Evolutionary conservation across 2,113 vertebrate species (phyloP), one percentile per base, ranked within the genome.

Genomic region (Australoheros scitulus): DNA sequence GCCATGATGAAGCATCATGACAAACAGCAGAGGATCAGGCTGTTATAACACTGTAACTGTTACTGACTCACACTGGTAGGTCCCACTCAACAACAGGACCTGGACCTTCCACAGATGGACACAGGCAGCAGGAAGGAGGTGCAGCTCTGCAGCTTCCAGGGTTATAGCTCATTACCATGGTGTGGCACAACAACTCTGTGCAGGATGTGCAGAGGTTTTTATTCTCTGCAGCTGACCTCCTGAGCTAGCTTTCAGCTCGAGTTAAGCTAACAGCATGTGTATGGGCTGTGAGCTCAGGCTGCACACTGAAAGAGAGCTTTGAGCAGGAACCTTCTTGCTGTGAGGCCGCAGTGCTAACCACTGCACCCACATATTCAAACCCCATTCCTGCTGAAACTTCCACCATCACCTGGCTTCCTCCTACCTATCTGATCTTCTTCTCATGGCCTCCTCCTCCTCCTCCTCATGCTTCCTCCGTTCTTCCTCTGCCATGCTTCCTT

Each of bases 61-160:
- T 7, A 17, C 50, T 52, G 50, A 52, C 29, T 29, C 29, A 29
- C 29, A 29, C 4, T 29, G 4, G 29, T 29, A 29, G 29, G 29
- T 29, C 29, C 29, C 29, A 36, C 11, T 3, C 0, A 0, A 70
- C 41, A 50, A 29, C 43, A 0, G 6, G 38, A 17, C 63, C 41
- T 4, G 41, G 14, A 11, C 11, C 41, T 43, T 43, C 41, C 11
- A 43, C 41, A 43, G 41, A 13, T 50, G 47, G 47, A 29, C 47
- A 5, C 61, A 68, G 64, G 26, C 64, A 70, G 41, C 3, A 29
- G 41, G 15, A 7, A 2, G 24, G 50, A 29, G 65, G 24, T 29
- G 65, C 43, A 52, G 65, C 50, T 29, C 41, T 50, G 7, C 20
- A 50, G 15, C 17, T 50, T 17, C 47, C 43, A 47, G 43, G 13